Percentiles rank a stretch among this genome's conserved stretches.
Evolutionary conservation across 1,140 invertebrate genomes (phyloP).

Genomic region (Drosophila lacteicornis): DNA sequence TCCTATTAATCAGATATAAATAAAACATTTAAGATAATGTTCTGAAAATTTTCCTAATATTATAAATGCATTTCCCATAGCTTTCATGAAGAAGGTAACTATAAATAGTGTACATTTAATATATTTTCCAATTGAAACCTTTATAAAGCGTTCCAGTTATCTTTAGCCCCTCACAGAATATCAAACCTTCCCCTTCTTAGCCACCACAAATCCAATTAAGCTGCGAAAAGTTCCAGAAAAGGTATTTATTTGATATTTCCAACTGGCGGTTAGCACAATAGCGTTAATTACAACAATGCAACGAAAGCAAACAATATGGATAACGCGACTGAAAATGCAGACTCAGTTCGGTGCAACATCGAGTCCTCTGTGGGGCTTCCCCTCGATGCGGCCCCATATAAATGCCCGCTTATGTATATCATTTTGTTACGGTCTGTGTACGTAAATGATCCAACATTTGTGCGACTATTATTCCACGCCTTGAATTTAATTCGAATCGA

Average conservation of each 20-base stretch:
- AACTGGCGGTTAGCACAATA: slow-evolving; percentile 26
- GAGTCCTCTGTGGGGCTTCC: slow-evolving; percentile 62
- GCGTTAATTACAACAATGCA: slow-evolving; percentile 40
- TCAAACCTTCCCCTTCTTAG: slow-evolving; percentile 1
- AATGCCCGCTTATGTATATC: slow-evolving; percentile 62
- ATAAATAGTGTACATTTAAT: neutral
- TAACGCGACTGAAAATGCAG: slow-evolving; percentile 66
- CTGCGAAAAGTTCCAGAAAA: slow-evolving; percentile 20
- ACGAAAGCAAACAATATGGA: slow-evolving; percentile 72
- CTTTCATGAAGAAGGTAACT: neutral
- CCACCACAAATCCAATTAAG: slow-evolving; percentile 64
- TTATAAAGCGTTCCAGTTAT: neutral
- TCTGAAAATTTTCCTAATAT: neutral
- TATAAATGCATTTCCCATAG: neutral
- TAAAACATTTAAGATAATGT: too few relatives aligned
- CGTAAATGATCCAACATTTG: slow-evolving; percentile 40
- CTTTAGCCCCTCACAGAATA: neutral
- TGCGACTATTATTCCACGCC: slow-evolving; percentile 78
- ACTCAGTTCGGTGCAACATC: slow-evolving; percentile 39
- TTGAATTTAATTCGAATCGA: slow-evolving; percentile 70
- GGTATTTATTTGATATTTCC: slow-evolving; percentile 61
- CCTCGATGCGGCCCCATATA: slow-evolving; percentile 41
- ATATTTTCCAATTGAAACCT: too few relatives aligned
- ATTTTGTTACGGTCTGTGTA: slow-evolving; percentile 36
- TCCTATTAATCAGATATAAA: too few relatives aligned